Conservation (phyloP, 1,140 invertebrate genomes). For the Mizuhopecten yessoensis region DNA sequence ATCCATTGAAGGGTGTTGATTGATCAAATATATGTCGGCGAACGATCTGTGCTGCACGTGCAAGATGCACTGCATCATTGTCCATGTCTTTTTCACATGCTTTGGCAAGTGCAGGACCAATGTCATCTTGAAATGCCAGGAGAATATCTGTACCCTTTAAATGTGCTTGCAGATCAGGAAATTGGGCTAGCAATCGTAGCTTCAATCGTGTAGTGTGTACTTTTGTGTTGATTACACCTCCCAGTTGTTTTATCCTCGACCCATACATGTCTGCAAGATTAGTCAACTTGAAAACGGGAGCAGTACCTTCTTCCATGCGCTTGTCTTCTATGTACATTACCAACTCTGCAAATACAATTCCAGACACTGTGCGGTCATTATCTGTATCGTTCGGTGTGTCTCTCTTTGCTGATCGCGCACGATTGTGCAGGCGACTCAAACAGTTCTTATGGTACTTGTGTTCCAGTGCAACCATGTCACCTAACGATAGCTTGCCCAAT, state of each 20-base stretch:
- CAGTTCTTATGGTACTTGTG: too few relatives aligned
- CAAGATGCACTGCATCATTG: conserved; percentile 54
- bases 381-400: too few relatives aligned
- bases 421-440: too few relatives aligned
- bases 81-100: conserved; percentile 54
- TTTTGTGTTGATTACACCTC: not conserved
- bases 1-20: too few relatives aligned
- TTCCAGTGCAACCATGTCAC: too few relatives aligned
- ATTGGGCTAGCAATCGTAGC: conserved; percentile 42
- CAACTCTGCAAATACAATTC: too few relatives aligned
- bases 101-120: conserved; percentile 42
- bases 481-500: too few relatives aligned
- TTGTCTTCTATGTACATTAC: too few relatives aligned
- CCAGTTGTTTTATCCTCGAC: conserved; percentile 19
- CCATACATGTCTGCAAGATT: conserved; percentile 42
- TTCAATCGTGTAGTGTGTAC: conserved; percentile 42
- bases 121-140: conserved; percentile 56
- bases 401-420: too few relatives aligned
- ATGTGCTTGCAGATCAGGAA: conserved; percentile 54
- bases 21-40: too few relatives aligned
- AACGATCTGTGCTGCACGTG: conserved; percentile 53
- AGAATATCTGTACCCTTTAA: conserved; percentile 56
- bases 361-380: too few relatives aligned
- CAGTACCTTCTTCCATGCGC: not conserved
- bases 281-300: conserved; percentile 43